These are phyloP conservation scores for Ruditapes philippinarum DNA, from an alignment of 1,140 invertebrate genomes.

Conservation along the genomic window DNA sequence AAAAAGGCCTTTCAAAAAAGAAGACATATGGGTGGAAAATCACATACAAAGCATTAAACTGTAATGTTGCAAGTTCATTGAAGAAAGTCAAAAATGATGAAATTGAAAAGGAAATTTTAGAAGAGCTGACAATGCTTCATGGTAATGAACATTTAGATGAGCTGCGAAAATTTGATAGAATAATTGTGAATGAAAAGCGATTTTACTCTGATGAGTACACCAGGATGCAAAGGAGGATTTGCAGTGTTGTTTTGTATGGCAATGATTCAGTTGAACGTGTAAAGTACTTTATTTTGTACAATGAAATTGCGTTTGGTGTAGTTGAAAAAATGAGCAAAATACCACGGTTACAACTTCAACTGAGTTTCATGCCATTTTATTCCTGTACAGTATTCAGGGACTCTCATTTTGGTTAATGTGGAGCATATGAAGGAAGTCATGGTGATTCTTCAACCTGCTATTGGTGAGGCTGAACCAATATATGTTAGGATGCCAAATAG, in stretches of 20 bases:
- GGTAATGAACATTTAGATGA: neutral
- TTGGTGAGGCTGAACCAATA: neutral
- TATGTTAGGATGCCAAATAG: neutral
- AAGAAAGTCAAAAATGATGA: neutral
- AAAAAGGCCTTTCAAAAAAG: too few species aligned
- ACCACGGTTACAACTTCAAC: neutral
- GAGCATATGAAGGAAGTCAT: neutral
- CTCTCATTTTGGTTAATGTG: neutral
- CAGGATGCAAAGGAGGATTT: neutral
- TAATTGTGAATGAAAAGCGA: neutral
- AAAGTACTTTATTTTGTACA: neutral
- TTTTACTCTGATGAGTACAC: neutral
- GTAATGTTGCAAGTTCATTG: neutral
- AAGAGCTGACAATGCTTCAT: neutral
- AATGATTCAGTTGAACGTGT: neutral
- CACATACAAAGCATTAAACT: conserved; percentile 28
- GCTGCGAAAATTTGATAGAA: neutral
- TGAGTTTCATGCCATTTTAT: neutral
- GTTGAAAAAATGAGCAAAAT: neutral
- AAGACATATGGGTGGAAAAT: conserved; percentile 24
- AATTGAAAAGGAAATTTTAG: neutral
- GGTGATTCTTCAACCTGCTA: neutral
- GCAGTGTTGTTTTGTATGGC: neutral
- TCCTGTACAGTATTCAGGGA: neutral
- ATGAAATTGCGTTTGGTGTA: neutral